A percentile compares a stretch with the other conserved stretches of the same genome.
Evolutionary conservation across 2,113 vertebrate genomes (phyloP).

Genomic region (Edolisoma coerulescens): DNA sequence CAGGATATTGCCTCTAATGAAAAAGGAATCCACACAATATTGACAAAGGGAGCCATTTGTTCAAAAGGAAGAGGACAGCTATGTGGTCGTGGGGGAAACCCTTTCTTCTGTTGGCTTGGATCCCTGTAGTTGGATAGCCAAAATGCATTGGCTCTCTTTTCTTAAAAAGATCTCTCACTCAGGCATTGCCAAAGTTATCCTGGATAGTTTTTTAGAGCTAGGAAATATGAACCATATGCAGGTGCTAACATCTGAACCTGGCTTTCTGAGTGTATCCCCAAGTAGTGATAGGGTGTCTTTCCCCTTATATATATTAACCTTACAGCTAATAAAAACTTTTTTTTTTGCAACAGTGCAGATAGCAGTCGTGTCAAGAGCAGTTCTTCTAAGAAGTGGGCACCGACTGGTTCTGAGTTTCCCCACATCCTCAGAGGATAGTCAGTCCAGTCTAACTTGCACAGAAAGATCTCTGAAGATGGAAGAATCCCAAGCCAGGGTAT

Average conservation of each 20-base stretch:
- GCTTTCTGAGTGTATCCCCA: background rate
- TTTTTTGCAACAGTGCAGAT: background rate
- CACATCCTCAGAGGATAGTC: background rate
- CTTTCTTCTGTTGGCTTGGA: background rate
- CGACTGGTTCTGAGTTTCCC: background rate
- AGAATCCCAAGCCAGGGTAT: background rate
- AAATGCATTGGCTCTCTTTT: background rate
- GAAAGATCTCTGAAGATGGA: background rate
- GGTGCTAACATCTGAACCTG: background rate
- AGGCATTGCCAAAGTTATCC: background rate
- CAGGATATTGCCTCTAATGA: background rate
- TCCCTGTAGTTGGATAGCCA: background rate
- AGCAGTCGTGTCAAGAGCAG: background rate
- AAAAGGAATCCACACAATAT: background rate
- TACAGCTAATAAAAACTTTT: background rate
- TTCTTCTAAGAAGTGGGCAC: background rate
- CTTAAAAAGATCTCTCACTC: background rate
- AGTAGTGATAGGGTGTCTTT: background rate
- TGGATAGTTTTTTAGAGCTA: background rate
- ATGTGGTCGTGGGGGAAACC: background rate
- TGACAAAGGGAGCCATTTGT: background rate
- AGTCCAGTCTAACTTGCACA: background rate
- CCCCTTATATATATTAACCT: background rate
- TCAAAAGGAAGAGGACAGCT: background rate
- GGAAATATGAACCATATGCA: background rate